Conservation (phyloP, 2,113 vertebrate species). For the Trematocara stigmaticum region DNA sequence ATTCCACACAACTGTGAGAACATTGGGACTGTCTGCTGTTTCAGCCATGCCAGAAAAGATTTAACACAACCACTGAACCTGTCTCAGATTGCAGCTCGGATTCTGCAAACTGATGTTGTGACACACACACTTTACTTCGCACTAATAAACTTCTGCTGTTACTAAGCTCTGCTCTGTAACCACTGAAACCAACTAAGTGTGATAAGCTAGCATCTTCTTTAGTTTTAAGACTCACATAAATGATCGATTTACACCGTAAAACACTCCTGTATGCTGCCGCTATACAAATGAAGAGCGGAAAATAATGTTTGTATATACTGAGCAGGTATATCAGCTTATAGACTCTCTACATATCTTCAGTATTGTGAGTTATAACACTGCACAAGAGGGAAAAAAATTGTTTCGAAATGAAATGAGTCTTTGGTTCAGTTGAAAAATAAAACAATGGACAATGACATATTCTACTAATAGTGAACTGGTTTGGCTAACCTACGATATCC, state of each 20-base stretch:
- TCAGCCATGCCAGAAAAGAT: neutral
- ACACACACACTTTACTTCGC: neutral
- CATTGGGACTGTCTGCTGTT: neutral
- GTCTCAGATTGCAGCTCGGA: neutral
- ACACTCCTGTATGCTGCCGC: neutral
- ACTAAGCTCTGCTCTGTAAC: neutral
- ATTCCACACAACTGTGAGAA: neutral
- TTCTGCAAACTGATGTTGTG: neutral
- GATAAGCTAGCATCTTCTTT: neutral
- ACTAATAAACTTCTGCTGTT: neutral
- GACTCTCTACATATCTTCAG: neutral
- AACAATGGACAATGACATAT: neutral
- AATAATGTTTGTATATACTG: neutral
- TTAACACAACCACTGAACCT: neutral
- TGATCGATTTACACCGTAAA: neutral
- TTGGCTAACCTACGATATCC: constrained; percentile 3
- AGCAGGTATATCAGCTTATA: constrained; percentile 12
- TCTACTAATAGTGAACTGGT: neutral
- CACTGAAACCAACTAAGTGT: neutral
- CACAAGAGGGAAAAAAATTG: neutral
- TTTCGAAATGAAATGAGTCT: constrained; percentile 37
- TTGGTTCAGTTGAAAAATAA: constrained; percentile 62
- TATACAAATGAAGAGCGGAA: neutral
- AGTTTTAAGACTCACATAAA: constrained; percentile 30
- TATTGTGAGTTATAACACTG: neutral